Percentiles rank a stretch among this genome's conserved stretches.
Evolutionary conservation across 2,888 invertebrate genomes (phyloP).

Genomic region (Trachelus troglodyta): DNA sequence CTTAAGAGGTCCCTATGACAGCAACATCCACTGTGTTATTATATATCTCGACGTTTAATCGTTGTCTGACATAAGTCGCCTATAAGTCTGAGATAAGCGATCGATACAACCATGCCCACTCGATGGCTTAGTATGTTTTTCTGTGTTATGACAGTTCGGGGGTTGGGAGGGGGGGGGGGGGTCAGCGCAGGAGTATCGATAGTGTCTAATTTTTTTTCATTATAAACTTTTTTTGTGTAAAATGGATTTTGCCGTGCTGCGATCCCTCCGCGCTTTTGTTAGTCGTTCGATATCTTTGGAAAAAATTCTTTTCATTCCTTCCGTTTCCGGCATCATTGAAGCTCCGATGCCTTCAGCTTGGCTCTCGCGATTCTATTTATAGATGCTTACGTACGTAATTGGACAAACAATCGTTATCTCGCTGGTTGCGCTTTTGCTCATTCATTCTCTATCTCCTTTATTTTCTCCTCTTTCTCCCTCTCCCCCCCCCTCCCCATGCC

Average conservation of each 20-base stretch:
- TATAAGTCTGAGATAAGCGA: no score
- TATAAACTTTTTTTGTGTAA: no score
- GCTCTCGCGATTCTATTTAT: conserved; percentile 10
- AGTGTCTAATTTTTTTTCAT: no score
- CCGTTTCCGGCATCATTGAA: conserved; percentile 1
- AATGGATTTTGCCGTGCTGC: neutral
- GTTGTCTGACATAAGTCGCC: no score
- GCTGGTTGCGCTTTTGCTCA: conserved; percentile 11
- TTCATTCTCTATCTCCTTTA: neutral
- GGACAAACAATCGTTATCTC: conserved; percentile 16
- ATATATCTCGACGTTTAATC: no score
- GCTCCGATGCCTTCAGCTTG: neutral
- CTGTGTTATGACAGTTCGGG: no score
- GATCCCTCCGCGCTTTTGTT: neutral
- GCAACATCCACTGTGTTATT: no score
- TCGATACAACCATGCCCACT: no score
- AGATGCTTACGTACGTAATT: conserved; percentile 10
- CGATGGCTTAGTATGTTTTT: no score
- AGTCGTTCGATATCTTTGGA: neutral
- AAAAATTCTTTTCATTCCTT: conserved; percentile 8
- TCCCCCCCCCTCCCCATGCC: conserved; percentile 1
- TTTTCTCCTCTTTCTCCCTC: conserved; percentile 5
- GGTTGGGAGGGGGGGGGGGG: no score
- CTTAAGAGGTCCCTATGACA: no score
- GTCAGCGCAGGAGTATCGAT: no score